A percentile compares a stretch with the other conserved stretches of the same genome.
These are phyloP conservation scores for Distichodus sexfasciatus DNA, from an alignment of 2,797 vertebrate species.

Conservation along the genomic window DNA sequence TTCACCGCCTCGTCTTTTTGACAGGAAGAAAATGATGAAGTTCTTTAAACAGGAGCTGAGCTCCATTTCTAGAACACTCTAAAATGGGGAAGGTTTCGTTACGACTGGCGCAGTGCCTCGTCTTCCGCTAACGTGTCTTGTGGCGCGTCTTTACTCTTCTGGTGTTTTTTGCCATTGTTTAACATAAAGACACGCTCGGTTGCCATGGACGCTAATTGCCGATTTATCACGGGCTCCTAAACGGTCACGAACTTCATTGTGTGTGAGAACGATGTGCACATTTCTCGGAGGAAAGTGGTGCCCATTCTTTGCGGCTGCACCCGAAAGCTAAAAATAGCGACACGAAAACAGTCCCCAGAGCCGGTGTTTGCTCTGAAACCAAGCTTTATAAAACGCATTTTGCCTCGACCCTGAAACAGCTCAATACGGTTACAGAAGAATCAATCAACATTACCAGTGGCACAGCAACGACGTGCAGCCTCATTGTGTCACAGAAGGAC, in stretches of 20 bases:
- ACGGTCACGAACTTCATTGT: neutral
- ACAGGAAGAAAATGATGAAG: neutral
- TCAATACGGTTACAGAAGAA: constrained; percentile 1
- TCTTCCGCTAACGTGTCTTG: too few species aligned
- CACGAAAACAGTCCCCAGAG: neutral
- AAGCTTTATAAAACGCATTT: constrained; percentile 16
- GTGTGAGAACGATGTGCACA: neutral
- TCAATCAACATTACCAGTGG: neutral
- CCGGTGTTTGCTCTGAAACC: neutral
- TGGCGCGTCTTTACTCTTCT: neutral
- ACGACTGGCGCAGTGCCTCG: too few species aligned
- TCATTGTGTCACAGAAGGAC: neutral
- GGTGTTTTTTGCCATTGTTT: constrained; percentile 13
- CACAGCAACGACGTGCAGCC: neutral
- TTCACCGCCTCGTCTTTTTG: neutral
- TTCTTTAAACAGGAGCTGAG: neutral
- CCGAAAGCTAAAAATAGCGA: constrained; percentile 16
- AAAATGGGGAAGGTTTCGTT: too few species aligned
- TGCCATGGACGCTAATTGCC: constrained; percentile 24
- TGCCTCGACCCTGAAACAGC: neutral
- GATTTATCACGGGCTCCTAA: neutral
- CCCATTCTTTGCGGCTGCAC: neutral
- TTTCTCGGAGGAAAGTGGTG: neutral
- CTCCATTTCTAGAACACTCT: too few species aligned
- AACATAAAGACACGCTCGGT: constrained; percentile 14